A percentile compares a stretch with the other conserved stretches of the same genome.
Evolutionary conservation across 2,797 vertebrate species (phyloP).

Genomic region (Thaleichthys pacificus): DNA sequence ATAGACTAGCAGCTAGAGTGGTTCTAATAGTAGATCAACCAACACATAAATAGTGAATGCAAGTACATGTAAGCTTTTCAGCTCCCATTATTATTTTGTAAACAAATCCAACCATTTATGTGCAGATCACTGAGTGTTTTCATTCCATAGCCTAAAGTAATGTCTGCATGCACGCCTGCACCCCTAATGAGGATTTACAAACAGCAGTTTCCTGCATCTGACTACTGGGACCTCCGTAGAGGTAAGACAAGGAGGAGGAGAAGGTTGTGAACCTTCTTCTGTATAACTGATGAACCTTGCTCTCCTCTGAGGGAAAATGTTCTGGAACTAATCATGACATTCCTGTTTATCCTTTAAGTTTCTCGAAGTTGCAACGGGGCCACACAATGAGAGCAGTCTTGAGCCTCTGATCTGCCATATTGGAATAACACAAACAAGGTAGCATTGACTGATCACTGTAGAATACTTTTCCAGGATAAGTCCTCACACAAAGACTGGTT

Average conservation of each 20-base stretch:
- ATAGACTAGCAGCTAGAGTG: too few species aligned
- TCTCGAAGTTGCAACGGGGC: constrained; percentile 52
- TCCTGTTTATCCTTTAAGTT: constrained; percentile 36
- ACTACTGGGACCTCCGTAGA: neutral
- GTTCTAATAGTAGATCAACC: too few species aligned
- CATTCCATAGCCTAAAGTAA: neutral
- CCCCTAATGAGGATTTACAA: neutral
- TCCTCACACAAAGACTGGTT: constrained; percentile 12
- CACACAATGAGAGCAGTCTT: constrained; percentile 65
- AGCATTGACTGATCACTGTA: constrained; percentile 58
- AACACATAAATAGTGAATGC: neutral
- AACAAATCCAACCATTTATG: neutral
- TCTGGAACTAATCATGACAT: constrained; percentile 36
- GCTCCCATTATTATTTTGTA: neutral
- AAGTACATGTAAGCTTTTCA: neutral
- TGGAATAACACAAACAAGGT: constrained; percentile 58
- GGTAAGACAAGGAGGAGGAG: neutral
- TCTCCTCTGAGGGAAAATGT: neutral
- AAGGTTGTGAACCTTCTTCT: neutral
- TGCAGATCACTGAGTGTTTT: neutral
- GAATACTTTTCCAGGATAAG: constrained; percentile 32
- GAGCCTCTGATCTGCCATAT: constrained; percentile 44
- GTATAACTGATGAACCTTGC: neutral
- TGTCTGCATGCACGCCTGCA: neutral
- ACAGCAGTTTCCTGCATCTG: neutral